A percentile compares a stretch with the other conserved stretches of the same genome.
Conservation (phyloP, 2,113 vertebrate genomes). For the Mormoops blainvillei region DNA sequence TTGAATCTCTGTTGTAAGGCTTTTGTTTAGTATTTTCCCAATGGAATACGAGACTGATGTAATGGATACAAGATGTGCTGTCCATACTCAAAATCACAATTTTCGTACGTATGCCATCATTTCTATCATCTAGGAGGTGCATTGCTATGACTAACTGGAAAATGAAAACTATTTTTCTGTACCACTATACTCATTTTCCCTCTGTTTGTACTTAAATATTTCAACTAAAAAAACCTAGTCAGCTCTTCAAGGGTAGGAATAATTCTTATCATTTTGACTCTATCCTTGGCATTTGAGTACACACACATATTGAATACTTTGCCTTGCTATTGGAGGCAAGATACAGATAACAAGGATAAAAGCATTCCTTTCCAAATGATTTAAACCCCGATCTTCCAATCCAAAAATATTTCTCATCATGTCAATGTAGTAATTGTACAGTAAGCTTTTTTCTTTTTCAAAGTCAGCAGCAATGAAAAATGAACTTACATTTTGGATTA, state of each 20-base stretch:
- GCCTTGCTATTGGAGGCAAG: conserved; percentile 26
- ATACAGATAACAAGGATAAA: conserved; percentile 30
- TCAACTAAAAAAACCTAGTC: conserved; percentile 1
- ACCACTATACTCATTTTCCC: neutral
- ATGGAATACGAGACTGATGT: neutral
- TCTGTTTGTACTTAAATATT: conserved; percentile 41
- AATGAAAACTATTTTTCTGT: conserved; percentile 47
- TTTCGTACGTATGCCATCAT: conserved; percentile 31
- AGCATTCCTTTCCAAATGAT: conserved; percentile 40
- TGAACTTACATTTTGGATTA: conserved; percentile 49
- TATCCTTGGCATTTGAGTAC: conserved; percentile 14
- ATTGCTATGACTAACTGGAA: conserved; percentile 14
- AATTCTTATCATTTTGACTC: conserved; percentile 39
- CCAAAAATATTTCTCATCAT: conserved; percentile 35
- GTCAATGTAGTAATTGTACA: neutral
- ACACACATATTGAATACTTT: conserved; percentile 30
- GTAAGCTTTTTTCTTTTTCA: conserved; percentile 20
- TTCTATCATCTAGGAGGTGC: conserved; percentile 14
- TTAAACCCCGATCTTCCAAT: conserved; percentile 35
- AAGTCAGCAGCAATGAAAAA: conserved; percentile 57
- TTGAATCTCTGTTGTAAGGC: neutral
- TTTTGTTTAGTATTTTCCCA: conserved; percentile 40
- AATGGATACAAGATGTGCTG: conserved; percentile 11
- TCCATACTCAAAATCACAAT: neutral
- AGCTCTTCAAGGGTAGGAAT: neutral